These are phyloP conservation scores for Stercorarius parasiticus DNA, from an alignment of 2,113 vertebrate species.

Conservation along the genomic window DNA sequence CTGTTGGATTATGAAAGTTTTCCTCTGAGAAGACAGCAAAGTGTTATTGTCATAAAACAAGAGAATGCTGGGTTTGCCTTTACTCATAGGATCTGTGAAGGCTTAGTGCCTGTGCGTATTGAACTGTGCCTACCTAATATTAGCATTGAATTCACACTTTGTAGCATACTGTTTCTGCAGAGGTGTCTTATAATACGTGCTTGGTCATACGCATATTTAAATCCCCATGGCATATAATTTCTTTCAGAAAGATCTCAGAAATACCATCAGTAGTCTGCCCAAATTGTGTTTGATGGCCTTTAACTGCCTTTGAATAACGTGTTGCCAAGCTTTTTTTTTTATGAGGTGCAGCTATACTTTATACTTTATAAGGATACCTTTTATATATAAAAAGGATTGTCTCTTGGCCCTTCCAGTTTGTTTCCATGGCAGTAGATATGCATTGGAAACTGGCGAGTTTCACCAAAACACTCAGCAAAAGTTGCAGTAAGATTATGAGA, in stretches of 20 bases:
- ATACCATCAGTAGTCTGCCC: not conserved
- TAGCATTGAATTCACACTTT: not conserved
- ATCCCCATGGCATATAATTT: not conserved
- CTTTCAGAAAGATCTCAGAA: not conserved
- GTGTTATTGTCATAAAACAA: not conserved
- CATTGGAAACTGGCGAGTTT: not conserved
- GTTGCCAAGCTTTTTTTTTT: not conserved
- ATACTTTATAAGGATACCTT: not conserved
- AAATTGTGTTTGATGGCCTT: not conserved
- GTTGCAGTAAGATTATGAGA: not conserved
- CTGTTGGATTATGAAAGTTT: not conserved
- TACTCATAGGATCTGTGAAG: not conserved
- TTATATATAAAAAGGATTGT: not conserved
- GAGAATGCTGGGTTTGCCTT: not conserved
- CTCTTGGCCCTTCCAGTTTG: not conserved
- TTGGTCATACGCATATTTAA: not conserved
- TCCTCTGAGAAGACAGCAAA: not conserved
- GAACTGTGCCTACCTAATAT: not conserved
- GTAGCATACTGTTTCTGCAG: not conserved
- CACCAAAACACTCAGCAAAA: not conserved
- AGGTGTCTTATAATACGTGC: not conserved
- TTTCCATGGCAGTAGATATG: not conserved
- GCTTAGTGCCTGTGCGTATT: not conserved
- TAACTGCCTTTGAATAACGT: not conserved
- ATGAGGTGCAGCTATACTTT: not conserved